Conservation (phyloP, 2,113 vertebrate species). For the Pteruthius melanotis region DNA sequence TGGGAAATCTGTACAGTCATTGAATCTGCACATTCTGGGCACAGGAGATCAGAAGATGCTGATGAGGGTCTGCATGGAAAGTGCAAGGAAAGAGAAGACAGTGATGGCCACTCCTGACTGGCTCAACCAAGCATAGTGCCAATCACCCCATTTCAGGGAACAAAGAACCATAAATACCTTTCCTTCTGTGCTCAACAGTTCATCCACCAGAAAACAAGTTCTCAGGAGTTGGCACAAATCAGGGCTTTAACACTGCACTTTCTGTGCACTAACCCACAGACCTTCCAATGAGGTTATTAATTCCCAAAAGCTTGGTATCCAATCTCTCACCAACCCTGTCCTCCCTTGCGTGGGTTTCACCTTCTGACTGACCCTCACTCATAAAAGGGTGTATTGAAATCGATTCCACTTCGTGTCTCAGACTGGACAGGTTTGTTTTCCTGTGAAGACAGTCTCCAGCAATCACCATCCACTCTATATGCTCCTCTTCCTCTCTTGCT, state of each 20-base stretch:
- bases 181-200: not conserved
- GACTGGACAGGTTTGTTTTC: not conserved
- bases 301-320: not conserved
- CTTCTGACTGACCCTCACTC: not conserved
- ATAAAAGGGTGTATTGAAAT: not conserved
- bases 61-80: not conserved
- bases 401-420: not conserved
- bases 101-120: not conserved
- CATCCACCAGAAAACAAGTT: not conserved
- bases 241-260: fast-evolving
- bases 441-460: not conserved
- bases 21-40: not conserved
- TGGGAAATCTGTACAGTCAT: not conserved
- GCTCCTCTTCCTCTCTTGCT: not conserved
- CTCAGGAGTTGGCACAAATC: not conserved
- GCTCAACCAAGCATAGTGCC: not conserved
- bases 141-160: not conserved
- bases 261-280: not conserved
- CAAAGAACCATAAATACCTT: not conserved
- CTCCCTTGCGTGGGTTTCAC: not conserved
- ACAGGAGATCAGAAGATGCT: not conserved
- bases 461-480: not conserved
- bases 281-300: not conserved
- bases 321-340: not conserved
- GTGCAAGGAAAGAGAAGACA: not conserved